Base-by-base conservation (phyloP, 1,140 invertebrate genomes). In the Drosophila insularis region DNA sequence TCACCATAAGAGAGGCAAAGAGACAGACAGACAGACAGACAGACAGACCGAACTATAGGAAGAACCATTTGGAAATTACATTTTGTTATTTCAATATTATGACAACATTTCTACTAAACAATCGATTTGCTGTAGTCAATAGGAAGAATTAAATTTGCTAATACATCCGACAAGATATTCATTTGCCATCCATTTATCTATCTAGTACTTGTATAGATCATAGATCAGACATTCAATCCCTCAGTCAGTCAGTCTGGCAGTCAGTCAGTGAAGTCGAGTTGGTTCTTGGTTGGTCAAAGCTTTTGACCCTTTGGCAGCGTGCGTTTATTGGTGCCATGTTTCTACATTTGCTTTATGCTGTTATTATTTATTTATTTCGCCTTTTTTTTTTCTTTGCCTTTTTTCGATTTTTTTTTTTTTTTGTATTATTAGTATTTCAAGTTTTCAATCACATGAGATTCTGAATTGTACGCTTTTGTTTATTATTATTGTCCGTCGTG, bases 371-470 rank as follows among this genome's bases (percentile, higher is more conserved):
- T 78, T 80, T 56, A 68, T 78, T 66, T 50, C 43, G 43, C 2
- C 4, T 27, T n/a, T 61, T 84, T 78, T 78, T 68, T 58, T 69
- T 64, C 35, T 40, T 58, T 70, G 68, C 74, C 72, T 82, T 77
- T 70, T 80, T 75, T 76, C 71, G 68, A 72, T 68, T 80, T 84
- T 89, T 89, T 56, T 68, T 78, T 63, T 63, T 84, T 78, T 78
- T 68, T 58, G 61, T 68, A 39, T 46, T 58, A 79, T 74, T 80
- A 79, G 79, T 80, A 76, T 84, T 76, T 76, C 73, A 76, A 74
- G 73, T 80, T 89, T 89, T 89, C 84, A 89, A 89, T 89, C 84
- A 84, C 77, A 82, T 64, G 69, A 81, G 75, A 65, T 76, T 78
- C 89, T 66, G 78, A 80, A 81, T 84, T 77, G 78, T 74, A 67